These are phyloP conservation scores for Triplophysa rosa DNA, from an alignment of 2,113 vertebrate genomes.

Conservation along the genomic window DNA sequence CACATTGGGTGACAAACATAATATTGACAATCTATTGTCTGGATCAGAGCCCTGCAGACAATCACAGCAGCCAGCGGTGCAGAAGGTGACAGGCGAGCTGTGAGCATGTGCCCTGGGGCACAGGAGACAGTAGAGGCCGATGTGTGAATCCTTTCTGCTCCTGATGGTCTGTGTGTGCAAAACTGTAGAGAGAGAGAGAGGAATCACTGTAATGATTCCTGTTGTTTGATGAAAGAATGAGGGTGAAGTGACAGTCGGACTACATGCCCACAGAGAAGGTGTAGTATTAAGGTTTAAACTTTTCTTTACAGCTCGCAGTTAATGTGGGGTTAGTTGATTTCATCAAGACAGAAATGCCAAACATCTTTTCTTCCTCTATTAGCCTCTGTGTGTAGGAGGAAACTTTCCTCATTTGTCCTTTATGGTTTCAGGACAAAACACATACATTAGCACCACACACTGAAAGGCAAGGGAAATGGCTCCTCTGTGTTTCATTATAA, in stretches of 20 bases:
- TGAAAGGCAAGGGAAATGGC: constrained; percentile 26
- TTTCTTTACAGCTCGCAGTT: not conserved
- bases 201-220: constrained; percentile 43
- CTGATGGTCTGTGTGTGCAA: constrained; percentile 42
- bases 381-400: not conserved
- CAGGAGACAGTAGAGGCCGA: constrained; percentile 26
- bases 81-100: constrained; percentile 29
- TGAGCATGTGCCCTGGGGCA: constrained; percentile 25
- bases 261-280: not conserved
- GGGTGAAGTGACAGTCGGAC: constrained; percentile 33
- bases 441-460: not conserved
- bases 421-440: not conserved
- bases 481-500: constrained; percentile 10
- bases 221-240: constrained; percentile 46
- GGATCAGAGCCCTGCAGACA: constrained; percentile 31
- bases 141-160: constrained; percentile 33
- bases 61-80: constrained; percentile 26
- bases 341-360: not conserved
- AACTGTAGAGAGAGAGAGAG: not conserved
- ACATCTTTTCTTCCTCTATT: not conserved
- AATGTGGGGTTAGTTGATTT: not conserved
- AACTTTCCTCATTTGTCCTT: not conserved
- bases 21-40: constrained; percentile 43
- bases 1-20: constrained; percentile 41
- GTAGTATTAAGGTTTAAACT: not conserved